These are phyloP conservation scores for Drosophila mimica DNA, from an alignment of 2,888 invertebrate species.

Conservation along the genomic window DNA sequence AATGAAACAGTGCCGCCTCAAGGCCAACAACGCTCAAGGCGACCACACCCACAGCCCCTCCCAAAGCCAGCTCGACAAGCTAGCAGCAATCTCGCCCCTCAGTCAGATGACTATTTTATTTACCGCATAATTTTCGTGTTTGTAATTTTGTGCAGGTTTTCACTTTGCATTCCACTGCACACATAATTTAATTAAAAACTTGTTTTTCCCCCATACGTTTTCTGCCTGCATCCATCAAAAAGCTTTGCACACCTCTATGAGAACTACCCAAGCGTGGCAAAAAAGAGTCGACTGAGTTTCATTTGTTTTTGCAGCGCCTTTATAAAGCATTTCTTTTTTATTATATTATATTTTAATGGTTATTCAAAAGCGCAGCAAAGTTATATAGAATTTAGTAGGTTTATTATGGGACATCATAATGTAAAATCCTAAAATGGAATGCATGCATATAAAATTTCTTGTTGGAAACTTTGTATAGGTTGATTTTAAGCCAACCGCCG, in stretches of 20 bases:
- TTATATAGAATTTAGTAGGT: slow-evolving; percentile 78
- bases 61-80: background rate
- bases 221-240: slow-evolving; percentile 55
- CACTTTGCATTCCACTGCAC: slow-evolving; percentile 74
- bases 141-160: slow-evolving; percentile 37
- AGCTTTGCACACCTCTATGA: slow-evolving; percentile 51
- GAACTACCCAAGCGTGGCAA: slow-evolving; percentile 49
- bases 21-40: slow-evolving; percentile 47
- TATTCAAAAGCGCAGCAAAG: slow-evolving; percentile 56
- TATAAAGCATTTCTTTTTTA: slow-evolving; percentile 48
- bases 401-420: slow-evolving; percentile 65
- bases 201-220: slow-evolving; percentile 23
- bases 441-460: slow-evolving; percentile 28
- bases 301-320: slow-evolving; percentile 53
- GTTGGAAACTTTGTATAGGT: slow-evolving; percentile 10
- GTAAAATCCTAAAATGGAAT: slow-evolving; percentile 46
- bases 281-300: slow-evolving; percentile 61
- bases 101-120: slow-evolving; percentile 51
- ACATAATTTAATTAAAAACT: slow-evolving; percentile 77
- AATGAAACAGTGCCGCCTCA: slow-evolving; percentile 78
- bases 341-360: slow-evolving; percentile 35
- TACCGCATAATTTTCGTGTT: slow-evolving; percentile 70
- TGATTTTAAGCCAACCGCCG: slow-evolving; percentile 28
- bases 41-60: slow-evolving; percentile 24
- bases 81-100: background rate